A percentile compares a stretch with the other conserved stretches of the same genome.
Evolutionary conservation across 2,113 vertebrate species (phyloP).

Genomic region (Notarius lentiginosus): DNA sequence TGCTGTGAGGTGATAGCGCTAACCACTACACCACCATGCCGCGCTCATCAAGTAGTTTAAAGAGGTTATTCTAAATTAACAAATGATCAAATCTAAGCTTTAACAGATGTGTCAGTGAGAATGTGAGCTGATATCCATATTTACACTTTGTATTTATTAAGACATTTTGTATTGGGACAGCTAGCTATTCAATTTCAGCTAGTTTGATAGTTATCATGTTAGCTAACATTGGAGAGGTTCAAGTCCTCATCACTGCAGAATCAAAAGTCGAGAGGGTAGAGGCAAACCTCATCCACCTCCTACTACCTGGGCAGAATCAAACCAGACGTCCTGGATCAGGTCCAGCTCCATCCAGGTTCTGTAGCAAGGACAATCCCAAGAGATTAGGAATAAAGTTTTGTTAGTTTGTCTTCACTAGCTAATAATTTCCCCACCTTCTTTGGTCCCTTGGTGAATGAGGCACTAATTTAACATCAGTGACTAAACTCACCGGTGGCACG

Average conservation of each 20-base stretch:
- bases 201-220: background rate
- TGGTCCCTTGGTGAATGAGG: background rate
- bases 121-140: background rate
- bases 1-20: too few species aligned
- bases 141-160: background rate
- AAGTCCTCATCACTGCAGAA: background rate
- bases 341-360: background rate
- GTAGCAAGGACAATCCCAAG: background rate
- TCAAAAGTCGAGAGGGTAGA: background rate
- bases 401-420: background rate
- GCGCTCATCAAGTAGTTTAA: background rate
- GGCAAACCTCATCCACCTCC: background rate
- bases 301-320: background rate
- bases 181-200: background rate
- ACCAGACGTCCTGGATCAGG: background rate
- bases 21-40: too few species aligned
- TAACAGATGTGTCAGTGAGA: background rate
- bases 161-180: background rate
- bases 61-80: background rate
- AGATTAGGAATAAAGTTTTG: background rate
- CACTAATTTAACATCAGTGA: background rate
- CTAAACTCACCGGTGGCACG: too few species aligned
- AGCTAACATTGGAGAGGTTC: background rate
- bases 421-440: background rate
- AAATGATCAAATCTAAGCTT: background rate